These are phyloP conservation scores for Ciconia boyciana DNA, from an alignment of 2,113 vertebrate genomes.

Conservation along the genomic window DNA sequence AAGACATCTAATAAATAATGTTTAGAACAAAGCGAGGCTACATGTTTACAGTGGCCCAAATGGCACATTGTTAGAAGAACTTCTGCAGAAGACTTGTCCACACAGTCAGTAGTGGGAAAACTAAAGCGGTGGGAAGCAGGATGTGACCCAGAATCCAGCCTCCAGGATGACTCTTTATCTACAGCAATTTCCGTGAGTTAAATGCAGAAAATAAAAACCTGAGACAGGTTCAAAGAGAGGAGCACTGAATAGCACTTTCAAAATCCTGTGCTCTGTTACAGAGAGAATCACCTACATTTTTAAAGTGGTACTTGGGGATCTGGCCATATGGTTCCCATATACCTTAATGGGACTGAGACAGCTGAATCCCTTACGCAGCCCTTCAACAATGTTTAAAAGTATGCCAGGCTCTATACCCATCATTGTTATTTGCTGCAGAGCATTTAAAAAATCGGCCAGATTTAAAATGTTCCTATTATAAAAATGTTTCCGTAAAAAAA, in stretches of 20 bases:
- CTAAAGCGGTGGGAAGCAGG: not conserved
- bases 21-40: not conserved
- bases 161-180: not conserved
- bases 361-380: not conserved
- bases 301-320: not conserved
- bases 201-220: not conserved
- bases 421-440: not conserved
- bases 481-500: not conserved
- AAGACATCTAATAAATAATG: not conserved
- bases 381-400: not conserved
- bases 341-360: not conserved
- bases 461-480: not conserved
- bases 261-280: not conserved
- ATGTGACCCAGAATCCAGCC: not conserved
- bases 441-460: not conserved
- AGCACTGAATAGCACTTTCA: not conserved
- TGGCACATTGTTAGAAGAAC: not conserved
- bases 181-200: not conserved
- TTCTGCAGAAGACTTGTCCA: not conserved
- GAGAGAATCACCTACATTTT: not conserved
- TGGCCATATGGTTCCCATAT: not conserved
- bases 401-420: not conserved
- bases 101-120: not conserved
- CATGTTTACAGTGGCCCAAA: not conserved
- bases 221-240: not conserved